A percentile compares a stretch with the other conserved stretches of the same genome.
phyloP scores from a whole-genome alignment of 2,888 invertebrate genomes.

The Sialis lutaria region DNA sequence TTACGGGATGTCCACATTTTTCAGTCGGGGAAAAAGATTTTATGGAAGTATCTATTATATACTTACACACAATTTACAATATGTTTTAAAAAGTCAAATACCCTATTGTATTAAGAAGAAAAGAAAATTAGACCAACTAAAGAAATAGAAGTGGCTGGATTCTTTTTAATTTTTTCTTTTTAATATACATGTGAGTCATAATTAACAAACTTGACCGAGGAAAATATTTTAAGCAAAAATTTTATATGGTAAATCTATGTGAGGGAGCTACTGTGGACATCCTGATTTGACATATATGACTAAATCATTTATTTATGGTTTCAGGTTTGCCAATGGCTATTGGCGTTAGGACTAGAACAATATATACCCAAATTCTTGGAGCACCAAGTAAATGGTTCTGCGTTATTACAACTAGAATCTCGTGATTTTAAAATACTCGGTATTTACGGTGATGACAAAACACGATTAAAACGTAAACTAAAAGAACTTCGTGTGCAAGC shows the following conservation, averaged over 20 bases:
- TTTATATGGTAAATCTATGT: no score
- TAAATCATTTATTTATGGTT: conserved; percentile 10
- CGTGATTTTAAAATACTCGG: conserved; percentile 80
- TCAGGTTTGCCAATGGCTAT: conserved; percentile 85
- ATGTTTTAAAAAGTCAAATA: no score
- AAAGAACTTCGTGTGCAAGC: conserved; percentile 65
- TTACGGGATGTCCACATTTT: no score
- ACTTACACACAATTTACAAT: no score
- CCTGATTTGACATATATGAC: background rate
- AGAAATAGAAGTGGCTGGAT: no score
- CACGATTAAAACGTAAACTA: conserved; percentile 65
- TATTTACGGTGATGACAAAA: conserved; percentile 63
- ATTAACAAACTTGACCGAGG: no score
- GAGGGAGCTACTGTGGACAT: background rate
- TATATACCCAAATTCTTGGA: conserved; percentile 77
- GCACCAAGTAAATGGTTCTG: conserved; percentile 74
- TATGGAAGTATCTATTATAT: no score
- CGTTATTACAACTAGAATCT: conserved; percentile 74
- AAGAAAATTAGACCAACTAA: no score
- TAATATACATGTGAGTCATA: no score
- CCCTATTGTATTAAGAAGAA: no score
- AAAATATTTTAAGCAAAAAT: no score
- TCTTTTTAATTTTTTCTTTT: background rate
- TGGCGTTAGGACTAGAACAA: conserved; percentile 66
- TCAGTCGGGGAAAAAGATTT: no score